Percentiles rank a stretch among this genome's conserved stretches.
phyloP scores from a whole-genome alignment of 2,888 invertebrate species.

The Tanypteryx hageni region DNA sequence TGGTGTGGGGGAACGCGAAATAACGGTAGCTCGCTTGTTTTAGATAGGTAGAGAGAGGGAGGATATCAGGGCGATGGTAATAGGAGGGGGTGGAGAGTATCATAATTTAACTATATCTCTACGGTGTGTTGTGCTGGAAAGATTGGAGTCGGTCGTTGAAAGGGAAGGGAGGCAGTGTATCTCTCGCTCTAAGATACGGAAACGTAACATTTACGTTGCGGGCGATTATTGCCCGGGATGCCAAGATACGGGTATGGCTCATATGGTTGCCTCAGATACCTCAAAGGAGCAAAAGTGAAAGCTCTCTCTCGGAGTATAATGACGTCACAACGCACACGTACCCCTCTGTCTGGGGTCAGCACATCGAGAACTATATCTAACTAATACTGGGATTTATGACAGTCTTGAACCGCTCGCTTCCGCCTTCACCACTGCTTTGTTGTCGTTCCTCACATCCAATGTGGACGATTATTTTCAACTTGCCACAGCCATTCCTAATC shows the following conservation, averaged over 20 bases:
- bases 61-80: slow-evolving; percentile 40
- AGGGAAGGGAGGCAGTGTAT: neutral
- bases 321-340: neutral
- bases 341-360: too few relatives aligned
- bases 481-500: too few relatives aligned
- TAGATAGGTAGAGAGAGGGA: slow-evolving; percentile 50
- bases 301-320: neutral
- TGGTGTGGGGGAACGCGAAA: slow-evolving; percentile 1
- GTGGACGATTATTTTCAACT: too few relatives aligned
- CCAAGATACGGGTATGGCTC: slow-evolving; percentile 43
- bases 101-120: slow-evolving; percentile 64
- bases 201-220: slow-evolving; percentile 56
- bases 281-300: neutral
- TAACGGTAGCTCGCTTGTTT: slow-evolving; percentile 59
- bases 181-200: slow-evolving; percentile 53
- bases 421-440: too few relatives aligned
- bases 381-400: too few relatives aligned
- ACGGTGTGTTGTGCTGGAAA: slow-evolving; percentile 40
- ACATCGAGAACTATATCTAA: too few relatives aligned
- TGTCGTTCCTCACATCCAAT: too few relatives aligned
- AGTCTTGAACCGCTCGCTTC: too few relatives aligned
- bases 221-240: slow-evolving; percentile 55
- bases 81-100: slow-evolving; percentile 5
- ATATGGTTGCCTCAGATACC: slow-evolving; percentile 30
- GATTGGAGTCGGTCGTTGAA: slow-evolving; percentile 35